Percentiles rank a stretch among this genome's conserved stretches.
These are phyloP conservation scores for Athalia rosae DNA, from an alignment of 2,888 invertebrate species.

Conservation along the genomic window DNA sequence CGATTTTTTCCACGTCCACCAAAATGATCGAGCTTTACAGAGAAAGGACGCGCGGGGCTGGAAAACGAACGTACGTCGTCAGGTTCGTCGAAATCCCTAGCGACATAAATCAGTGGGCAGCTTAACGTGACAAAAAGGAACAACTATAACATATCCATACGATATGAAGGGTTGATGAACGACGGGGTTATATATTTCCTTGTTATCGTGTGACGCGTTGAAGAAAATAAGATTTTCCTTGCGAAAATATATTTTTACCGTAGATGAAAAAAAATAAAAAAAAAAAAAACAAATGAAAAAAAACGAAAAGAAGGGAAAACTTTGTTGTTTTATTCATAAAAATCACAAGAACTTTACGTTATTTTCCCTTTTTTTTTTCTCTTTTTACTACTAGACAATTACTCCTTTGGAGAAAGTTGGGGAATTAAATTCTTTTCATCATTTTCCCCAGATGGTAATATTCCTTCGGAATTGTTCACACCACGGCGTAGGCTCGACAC, in stretches of 20 bases:
- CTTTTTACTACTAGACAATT: no score
- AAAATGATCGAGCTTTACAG: slow-evolving; percentile 13
- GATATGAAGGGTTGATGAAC: slow-evolving; percentile 4
- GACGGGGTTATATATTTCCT: slow-evolving; percentile 22
- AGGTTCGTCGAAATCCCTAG: slow-evolving; percentile 23
- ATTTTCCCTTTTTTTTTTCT: no score
- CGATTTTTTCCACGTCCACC: not conserved
- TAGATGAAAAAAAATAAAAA: not conserved
- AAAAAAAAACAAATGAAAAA: no score
- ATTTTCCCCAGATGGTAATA: not conserved
- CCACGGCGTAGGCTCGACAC: slow-evolving; percentile 6
- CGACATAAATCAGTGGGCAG: slow-evolving; percentile 36
- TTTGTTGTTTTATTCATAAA: no score
- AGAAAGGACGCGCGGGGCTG: not conserved
- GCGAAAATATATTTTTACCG: not conserved
- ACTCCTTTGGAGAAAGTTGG: no score
- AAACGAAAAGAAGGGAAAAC: no score
- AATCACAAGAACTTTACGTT: no score
- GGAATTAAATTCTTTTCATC: not conserved
- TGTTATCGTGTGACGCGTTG: slow-evolving; percentile 19
- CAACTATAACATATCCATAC: slow-evolving; percentile 6
- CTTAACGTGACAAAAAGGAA: slow-evolving; percentile 37
- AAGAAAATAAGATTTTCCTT: not conserved
- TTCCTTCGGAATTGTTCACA: slow-evolving; percentile 26
- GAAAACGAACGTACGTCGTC: not conserved